Conservation (phyloP, 1,140 invertebrate species). For the Neotoxoptera formosana region DNA sequence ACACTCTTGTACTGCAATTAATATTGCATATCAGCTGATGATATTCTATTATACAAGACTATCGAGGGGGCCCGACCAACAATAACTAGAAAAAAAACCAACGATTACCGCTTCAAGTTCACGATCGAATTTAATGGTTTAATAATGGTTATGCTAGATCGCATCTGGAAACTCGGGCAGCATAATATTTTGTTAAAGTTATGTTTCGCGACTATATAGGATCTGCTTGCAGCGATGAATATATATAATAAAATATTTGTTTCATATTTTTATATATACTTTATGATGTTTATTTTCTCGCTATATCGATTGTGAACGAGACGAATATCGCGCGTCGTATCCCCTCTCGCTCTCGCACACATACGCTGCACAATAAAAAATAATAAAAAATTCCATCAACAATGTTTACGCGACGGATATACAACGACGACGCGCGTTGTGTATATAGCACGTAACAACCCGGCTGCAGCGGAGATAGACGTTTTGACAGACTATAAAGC, state of each 20-base stretch:
- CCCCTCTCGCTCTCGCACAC: too few species aligned
- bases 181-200: conserved; percentile 1
- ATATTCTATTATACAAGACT: not conserved
- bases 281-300: not conserved
- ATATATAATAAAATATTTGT: not conserved
- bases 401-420: not conserved
- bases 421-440: not conserved
- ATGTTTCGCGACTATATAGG: not conserved
- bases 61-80: not conserved
- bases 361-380: not conserved
- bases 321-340: not conserved
- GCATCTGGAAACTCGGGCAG: not conserved
- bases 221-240: not conserved
- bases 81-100: not conserved
- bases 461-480: not conserved
- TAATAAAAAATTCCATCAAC: conserved; percentile 2
- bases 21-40: not conserved
- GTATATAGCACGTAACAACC: not conserved
- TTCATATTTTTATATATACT: not conserved
- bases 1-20: not conserved
- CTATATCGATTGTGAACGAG: not conserved
- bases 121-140: not conserved
- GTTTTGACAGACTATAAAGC: conserved; percentile 26
- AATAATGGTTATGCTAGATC: not conserved
- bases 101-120: not conserved